Evolutionary conservation across 2,113 vertebrate species (phyloP), one percentile per base, ranked within the genome.

Genomic region (Puffinus mauretanicus): DNA sequence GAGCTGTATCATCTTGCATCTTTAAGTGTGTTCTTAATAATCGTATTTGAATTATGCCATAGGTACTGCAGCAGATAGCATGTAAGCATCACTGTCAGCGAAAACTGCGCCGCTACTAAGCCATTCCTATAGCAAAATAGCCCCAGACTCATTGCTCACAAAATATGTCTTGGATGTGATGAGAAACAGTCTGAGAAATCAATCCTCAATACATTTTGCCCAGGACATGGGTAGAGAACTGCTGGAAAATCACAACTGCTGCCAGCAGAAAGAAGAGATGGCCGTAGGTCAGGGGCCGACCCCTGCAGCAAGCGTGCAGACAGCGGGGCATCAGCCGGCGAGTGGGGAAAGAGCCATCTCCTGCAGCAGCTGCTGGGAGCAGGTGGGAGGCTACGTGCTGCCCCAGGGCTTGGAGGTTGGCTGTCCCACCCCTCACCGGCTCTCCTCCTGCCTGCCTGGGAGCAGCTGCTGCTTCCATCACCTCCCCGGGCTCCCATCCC

Each of bases 351-450:
- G 15, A 47, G 20, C 54, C 1, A 0, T 32, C 46, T 58, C n/a
- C 54, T 73, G 49, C 27, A 70, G 51, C 46, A 71, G 72, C 71
- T 62, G 64, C 73, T 61, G 47, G 34, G 42, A 55, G 42, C 18
- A 21, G 60, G 12, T 38, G 3, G 1, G 38, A 52, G 32, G 15
- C 49, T 42, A 18, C 0, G 0, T 4, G 3, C 16, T 14, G 9
- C 10, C 11, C 9, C 0, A 0, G 19, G 22, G 25, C 38, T 47
- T 18, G 49, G 36, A 49, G 34, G 18, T 4, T 30, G 25, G 3
- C 30, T 51, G 1, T 79, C 25, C 20, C 4, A 2, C 13, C 18
- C 42, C 51, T 80, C 42, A 14, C 7, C 17, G 8, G 26, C 71
- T 54, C 32, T 64, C 16, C 40, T 84, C 15, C 51, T 62, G 25